Conservation (phyloP, 2,113 vertebrate genomes). For the Prietella phreatophila region DNA sequence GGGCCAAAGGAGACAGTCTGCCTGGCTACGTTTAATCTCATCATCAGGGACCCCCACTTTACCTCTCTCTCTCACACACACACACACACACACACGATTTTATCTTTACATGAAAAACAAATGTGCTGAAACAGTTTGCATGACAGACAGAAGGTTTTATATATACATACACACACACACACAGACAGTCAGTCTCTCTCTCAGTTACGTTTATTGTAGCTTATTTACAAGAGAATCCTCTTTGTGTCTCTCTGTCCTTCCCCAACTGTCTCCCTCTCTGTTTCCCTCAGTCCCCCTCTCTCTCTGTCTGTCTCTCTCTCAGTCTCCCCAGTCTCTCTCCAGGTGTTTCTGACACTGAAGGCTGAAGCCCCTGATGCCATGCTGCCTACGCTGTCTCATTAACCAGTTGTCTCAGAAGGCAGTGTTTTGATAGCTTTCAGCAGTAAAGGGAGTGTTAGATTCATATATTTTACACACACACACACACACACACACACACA, state of each 20-base stretch:
- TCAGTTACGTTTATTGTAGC: background rate
- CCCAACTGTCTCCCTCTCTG: background rate
- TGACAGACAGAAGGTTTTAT: conserved; percentile 6
- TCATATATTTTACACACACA: background rate
- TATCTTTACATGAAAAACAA: conserved; percentile 38
- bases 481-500: too few species aligned
- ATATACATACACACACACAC: background rate
- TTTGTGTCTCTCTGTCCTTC: background rate
- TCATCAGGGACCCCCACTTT: conserved; percentile 74
- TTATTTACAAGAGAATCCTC: conserved; percentile 36
- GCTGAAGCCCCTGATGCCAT: background rate
- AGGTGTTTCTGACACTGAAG: background rate
- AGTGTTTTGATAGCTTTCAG: background rate
- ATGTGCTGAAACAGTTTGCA: conserved; percentile 10
- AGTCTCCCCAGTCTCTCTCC: background rate
- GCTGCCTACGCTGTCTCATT: background rate
- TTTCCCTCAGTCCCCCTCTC: background rate
- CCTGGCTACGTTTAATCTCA: conserved; percentile 93
- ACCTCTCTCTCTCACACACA: background rate
- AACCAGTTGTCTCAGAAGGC: background rate
- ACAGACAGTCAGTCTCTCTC: background rate
- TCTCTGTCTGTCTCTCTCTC: background rate
- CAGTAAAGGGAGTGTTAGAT: background rate
- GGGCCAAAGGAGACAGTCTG: conserved; percentile 90
- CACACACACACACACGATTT: conserved; percentile 12